Evolutionary conservation across 1,140 invertebrate genomes (phyloP).

Genomic region (Trachelipus rathkii): DNA sequence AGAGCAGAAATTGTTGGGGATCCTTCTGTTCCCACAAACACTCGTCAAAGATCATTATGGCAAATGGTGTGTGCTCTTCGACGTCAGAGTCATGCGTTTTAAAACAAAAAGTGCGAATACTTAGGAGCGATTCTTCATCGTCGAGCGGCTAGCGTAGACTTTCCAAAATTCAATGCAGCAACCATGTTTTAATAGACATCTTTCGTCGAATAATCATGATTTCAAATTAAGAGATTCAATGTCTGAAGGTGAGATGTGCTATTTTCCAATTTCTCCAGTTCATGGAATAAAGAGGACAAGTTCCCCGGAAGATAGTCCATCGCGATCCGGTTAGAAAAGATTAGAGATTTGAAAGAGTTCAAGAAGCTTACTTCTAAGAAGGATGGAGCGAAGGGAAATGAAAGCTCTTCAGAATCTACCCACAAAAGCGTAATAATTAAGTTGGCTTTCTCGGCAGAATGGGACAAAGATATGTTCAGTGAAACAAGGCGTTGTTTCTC

Average conservation of each 20-base stretch:
- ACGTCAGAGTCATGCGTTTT: slow-evolving; percentile 38
- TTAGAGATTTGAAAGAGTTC: slow-evolving; percentile 49
- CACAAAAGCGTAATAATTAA: not conserved
- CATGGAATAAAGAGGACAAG: slow-evolving; percentile 29
- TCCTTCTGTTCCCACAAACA: slow-evolving; percentile 27
- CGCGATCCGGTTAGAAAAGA: slow-evolving; percentile 34
- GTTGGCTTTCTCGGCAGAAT: not conserved
- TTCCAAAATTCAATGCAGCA: not conserved
- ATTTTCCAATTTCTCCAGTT: slow-evolving; percentile 12
- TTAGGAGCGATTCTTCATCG: slow-evolving; percentile 37
- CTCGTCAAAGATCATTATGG: slow-evolving; percentile 40
- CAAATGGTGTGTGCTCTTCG: slow-evolving; percentile 41
- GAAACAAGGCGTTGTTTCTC: slow-evolving; percentile 35
- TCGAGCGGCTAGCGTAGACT: slow-evolving; percentile 34
- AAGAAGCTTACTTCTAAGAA: slow-evolving; percentile 38
- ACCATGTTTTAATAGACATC: not conserved
- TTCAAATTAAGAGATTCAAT: not conserved
- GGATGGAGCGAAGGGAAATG: slow-evolving; percentile 33
- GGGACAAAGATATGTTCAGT: not conserved
- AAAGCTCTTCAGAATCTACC: not conserved
- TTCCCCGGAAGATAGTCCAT: slow-evolving; percentile 37
- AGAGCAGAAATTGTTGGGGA: no score
- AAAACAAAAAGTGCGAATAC: slow-evolving; percentile 34
- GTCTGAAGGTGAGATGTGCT: not conserved
- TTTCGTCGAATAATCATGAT: not conserved